Evolutionary conservation across 1,140 invertebrate species (phyloP).

Genomic region (Zaprionus capensis): DNA sequence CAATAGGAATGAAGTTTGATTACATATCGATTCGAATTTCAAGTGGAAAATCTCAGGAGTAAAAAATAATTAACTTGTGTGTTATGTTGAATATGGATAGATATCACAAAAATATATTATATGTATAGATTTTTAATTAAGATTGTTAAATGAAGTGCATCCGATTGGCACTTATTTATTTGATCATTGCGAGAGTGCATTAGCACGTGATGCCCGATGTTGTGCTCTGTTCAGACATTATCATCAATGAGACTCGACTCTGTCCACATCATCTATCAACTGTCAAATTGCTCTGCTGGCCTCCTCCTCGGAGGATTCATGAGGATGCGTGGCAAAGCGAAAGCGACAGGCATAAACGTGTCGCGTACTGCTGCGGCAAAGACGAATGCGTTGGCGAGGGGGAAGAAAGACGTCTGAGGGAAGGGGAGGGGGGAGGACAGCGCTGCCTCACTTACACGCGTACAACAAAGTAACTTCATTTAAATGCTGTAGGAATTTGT

Average conservation of each 20-base stretch:
- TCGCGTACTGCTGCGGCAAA: conserved; percentile 22
- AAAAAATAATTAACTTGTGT: neutral
- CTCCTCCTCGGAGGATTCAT: neutral
- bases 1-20: neutral
- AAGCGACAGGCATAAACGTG: conserved; percentile 13
- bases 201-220: conserved; percentile 1
- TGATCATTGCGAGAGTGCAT: neutral
- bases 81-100: neutral
- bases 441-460: conserved; percentile 40
- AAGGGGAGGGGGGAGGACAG: neutral
- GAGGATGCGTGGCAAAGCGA: neutral
- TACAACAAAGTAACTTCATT: conserved; percentile 70
- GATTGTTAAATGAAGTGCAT: neutral
- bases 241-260: conserved; percentile 9
- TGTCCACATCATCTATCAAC: conserved; percentile 8
- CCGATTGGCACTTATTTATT: neutral
- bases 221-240: neutral
- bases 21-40: neutral
- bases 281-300: neutral
- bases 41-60: neutral
- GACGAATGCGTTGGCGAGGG: neutral
- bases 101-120: neutral
- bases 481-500: conserved; percentile 81
- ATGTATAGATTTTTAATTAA: neutral
- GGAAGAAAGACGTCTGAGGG: neutral